Conservation (phyloP, 2,888 invertebrate genomes). For the Cerceris rybyensis region DNA sequence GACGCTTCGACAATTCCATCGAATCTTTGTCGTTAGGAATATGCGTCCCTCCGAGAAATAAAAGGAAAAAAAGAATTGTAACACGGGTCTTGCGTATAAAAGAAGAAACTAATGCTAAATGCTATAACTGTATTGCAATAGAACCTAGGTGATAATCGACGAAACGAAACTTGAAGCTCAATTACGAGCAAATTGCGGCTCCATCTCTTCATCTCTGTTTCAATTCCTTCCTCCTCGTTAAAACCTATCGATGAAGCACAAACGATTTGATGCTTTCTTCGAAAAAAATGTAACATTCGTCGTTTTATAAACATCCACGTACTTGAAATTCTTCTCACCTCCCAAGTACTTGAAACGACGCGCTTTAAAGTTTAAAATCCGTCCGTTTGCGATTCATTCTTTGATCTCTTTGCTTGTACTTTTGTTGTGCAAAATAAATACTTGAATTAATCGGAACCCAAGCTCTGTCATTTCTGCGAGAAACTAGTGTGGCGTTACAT, state of each 20-base stretch:
- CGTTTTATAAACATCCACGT: too few species aligned
- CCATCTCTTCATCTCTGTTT: background rate
- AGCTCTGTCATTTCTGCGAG: too few species aligned
- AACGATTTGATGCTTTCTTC: background rate
- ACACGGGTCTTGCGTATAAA: slow-evolving; percentile 63
- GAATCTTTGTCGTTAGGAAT: background rate
- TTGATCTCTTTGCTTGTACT: too few species aligned
- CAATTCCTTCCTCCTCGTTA: too few species aligned
- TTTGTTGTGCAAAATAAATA: too few species aligned
- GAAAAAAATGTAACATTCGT: too few species aligned
- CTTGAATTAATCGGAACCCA: too few species aligned
- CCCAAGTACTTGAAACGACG: too few species aligned
- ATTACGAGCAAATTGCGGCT: slow-evolving; percentile 1
- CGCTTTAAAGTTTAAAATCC: too few species aligned
- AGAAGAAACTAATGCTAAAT: slow-evolving; percentile 71
- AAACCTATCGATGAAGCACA: background rate
- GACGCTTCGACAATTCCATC: slow-evolving; percentile 11
- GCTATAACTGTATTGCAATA: slow-evolving; percentile 66
- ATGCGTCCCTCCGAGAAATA: slow-evolving; percentile 26
- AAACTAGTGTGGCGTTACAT: too few species aligned
- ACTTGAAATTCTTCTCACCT: too few species aligned
- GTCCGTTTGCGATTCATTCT: too few species aligned
- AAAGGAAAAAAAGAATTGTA: slow-evolving; percentile 6
- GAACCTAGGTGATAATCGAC: slow-evolving; percentile 49
- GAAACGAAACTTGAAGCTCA: slow-evolving; percentile 14